Evolutionary conservation across 2,888 invertebrate genomes (phyloP).

Genomic region (Lasioglossum vierecki): DNA sequence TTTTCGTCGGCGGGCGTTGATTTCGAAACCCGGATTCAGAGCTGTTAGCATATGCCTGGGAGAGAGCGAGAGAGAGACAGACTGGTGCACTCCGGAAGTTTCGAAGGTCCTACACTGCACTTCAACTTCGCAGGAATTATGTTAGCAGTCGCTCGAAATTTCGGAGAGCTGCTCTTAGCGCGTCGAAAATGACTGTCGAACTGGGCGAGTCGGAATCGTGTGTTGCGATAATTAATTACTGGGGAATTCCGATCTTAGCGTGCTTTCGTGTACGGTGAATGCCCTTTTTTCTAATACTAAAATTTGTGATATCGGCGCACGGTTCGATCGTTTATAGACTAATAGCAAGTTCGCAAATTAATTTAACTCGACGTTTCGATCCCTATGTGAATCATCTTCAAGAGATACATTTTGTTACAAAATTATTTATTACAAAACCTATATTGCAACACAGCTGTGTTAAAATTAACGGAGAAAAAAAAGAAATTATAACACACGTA

Average conservation of each 20-base stretch:
- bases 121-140: background rate
- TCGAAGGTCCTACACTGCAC: background rate
- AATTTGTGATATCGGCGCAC: too few relatives aligned
- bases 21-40: slow-evolving; percentile 18
- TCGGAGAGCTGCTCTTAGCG: background rate
- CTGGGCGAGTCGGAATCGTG: background rate
- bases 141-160: background rate
- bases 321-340: too few relatives aligned
- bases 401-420: too few relatives aligned
- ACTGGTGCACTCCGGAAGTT: background rate
- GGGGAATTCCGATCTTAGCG: background rate
- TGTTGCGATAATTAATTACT: background rate
- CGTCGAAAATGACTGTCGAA: background rate
- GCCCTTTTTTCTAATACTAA: too few relatives aligned
- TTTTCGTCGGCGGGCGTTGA: slow-evolving; percentile 29
- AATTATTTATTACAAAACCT: too few relatives aligned
- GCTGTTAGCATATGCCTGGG: slow-evolving; percentile 24
- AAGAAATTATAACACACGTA: too few relatives aligned
- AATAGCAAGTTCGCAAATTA: too few relatives aligned
- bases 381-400: too few relatives aligned
- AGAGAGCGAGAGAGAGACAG: background rate
- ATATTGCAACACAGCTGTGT: too few relatives aligned
- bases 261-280: background rate
- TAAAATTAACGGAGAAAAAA: too few relatives aligned
- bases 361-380: too few relatives aligned